Evolutionary conservation across 2,888 invertebrate species (phyloP).

Genomic region (Ophion ventricosus): DNA sequence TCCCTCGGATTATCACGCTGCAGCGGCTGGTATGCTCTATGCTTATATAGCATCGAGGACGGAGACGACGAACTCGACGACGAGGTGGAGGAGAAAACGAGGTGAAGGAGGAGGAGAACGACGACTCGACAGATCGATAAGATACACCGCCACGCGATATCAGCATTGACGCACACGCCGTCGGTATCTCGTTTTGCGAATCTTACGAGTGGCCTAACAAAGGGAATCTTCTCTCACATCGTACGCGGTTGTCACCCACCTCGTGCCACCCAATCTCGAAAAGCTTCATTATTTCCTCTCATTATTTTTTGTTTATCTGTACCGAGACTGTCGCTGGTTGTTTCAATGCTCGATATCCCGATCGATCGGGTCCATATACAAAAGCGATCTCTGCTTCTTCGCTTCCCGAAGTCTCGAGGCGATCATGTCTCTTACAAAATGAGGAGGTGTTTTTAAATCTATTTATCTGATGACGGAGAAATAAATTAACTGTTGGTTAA

Average conservation of each 20-base stretch:
- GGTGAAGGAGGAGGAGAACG: slow-evolving; percentile 20
- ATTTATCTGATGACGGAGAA: neutral
- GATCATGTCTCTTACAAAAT: neutral
- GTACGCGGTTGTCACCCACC: neutral
- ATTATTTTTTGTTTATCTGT: neutral
- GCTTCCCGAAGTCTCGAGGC: neutral
- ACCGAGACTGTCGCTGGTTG: neutral
- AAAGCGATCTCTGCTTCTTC: slow-evolving; percentile 19
- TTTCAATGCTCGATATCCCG: neutral
- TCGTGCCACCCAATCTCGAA: neutral
- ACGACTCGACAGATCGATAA: slow-evolving; percentile 70
- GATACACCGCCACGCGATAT: slow-evolving; percentile 71
- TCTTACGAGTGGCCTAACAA: slow-evolving; percentile 38
- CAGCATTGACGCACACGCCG: slow-evolving; percentile 75
- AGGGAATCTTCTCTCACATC: slow-evolving; percentile 21
- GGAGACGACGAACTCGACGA: slow-evolving; percentile 52
- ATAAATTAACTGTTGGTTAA: neutral
- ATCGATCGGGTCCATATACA: slow-evolving; percentile 1
- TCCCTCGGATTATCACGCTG: slow-evolving; percentile 6
- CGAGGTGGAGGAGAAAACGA: slow-evolving; percentile 19
- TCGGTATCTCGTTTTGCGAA: slow-evolving; percentile 59
- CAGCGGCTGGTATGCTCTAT: neutral
- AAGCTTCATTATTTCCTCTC: neutral
- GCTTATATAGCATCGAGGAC: slow-evolving; percentile 19
- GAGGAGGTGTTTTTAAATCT: too few species aligned